Evolutionary conservation across 2,113 vertebrate species (phyloP), one percentile per base, ranked within the genome.

Genomic region (Callospermophilus lateralis): DNA sequence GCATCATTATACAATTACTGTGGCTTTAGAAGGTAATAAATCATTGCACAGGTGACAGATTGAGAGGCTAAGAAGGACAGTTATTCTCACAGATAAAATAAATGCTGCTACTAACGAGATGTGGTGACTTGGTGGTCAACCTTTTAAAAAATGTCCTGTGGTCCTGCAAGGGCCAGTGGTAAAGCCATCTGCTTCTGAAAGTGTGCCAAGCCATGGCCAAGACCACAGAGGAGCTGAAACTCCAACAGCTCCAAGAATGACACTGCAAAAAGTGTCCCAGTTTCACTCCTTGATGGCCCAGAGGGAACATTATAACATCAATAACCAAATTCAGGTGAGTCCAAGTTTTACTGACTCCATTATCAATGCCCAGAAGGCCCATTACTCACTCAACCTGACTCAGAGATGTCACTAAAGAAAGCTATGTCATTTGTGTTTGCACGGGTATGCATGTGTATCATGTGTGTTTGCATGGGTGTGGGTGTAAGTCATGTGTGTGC

Each of bases 1-100:
- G 92, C 94, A 97, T 97, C 92, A 95, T 97, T 97, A 96, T 97
- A 97, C 70, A 97, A 95, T 97, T 97, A 97, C 93, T 67, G 93
- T 86, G 85, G 92, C 89, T 96, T 95, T 89, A 92, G 96, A 96
- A 84, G 87, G 96, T 95, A 98, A 97, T 97, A 98, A 97, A 97
- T 98, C 97, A 97, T 80, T 72, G 77, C 86, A 94, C 58, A 92
- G 76, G 92, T 97, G 96, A 97, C 97, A 98, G 95, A 94, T 92
- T 95, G 96, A 95, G 95, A 97, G 58, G 84, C 84, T 89, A 95
- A 96, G 92, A 96, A 97, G 67, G 96, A 97, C 96, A 88, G 95
- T 96, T 97, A 84, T 96, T 96, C 87, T 97, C 96, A 87, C 79
- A 93, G 95, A 96, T 97, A 94, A 97, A 97, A 93, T 95, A 80